phyloP scores from a whole-genome alignment of 2,797 vertebrate genomes.

The Chaetophractus vellerosus region DNA sequence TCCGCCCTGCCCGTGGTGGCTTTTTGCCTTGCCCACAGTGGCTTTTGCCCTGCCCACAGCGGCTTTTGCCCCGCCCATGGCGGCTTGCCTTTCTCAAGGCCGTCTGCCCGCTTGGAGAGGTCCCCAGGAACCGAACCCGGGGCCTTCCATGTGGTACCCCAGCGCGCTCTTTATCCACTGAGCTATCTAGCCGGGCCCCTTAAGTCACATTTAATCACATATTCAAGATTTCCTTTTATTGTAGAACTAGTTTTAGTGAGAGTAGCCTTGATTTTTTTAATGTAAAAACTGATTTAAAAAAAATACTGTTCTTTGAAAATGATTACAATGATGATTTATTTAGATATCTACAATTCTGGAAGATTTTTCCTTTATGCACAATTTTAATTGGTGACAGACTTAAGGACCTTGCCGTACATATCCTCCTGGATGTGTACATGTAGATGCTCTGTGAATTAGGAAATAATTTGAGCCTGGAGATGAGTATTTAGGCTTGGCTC shows the following conservation, averaged over 20 bases:
- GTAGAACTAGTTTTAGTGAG: not conserved
- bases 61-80: too few species aligned
- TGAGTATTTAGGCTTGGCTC: not conserved
- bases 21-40: too few species aligned
- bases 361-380: not conserved
- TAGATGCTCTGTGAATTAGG: not conserved
- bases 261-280: conserved; percentile 22
- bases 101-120: too few species aligned
- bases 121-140: too few species aligned
- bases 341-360: conserved; percentile 4
- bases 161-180: too few species aligned
- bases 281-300: not conserved
- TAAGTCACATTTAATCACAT: conserved; percentile 8
- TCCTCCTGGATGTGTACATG: not conserved
- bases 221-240: not conserved
- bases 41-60: too few species aligned
- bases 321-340: not conserved
- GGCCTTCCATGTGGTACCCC: too few species aligned
- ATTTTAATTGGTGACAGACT: conserved; percentile 3
- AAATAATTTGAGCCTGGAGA: not conserved
- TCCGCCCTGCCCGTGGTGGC: too few species aligned
- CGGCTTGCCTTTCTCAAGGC: too few species aligned
- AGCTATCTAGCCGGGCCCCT: too few species aligned
- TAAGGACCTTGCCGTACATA: not conserved
- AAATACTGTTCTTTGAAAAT: not conserved